phyloP scores from a whole-genome alignment of 2,113 vertebrate species.

The Geococcyx californianus region DNA sequence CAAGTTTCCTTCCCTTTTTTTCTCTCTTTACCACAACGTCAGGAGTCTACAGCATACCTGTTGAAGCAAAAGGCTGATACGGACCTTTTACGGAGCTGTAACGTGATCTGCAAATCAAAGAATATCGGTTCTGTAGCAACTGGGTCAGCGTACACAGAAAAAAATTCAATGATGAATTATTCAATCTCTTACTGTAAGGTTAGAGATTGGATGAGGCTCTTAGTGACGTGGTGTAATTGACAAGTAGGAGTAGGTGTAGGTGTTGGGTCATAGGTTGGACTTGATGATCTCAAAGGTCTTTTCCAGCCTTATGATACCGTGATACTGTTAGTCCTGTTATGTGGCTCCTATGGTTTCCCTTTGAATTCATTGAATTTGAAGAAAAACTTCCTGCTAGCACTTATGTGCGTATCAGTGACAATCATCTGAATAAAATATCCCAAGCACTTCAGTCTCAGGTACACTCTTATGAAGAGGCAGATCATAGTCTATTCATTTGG shows the following conservation, averaged over 20 bases:
- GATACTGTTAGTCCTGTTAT: not conserved
- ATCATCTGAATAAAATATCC: slow-evolving; percentile 44
- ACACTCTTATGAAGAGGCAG: slow-evolving; percentile 21
- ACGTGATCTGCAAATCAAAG: not conserved
- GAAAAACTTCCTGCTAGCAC: not conserved
- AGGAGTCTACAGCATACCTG: not conserved
- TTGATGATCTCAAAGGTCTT: too few species aligned
- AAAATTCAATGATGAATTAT: not conserved
- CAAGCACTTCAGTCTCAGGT: not conserved
- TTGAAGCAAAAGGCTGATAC: not conserved
- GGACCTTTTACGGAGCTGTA: not conserved
- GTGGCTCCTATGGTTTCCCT: not conserved
- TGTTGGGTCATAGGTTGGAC: too few species aligned
- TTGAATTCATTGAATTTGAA: slow-evolving; percentile 25
- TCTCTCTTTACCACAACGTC: not conserved
- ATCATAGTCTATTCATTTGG: slow-evolving; percentile 23
- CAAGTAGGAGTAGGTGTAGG: too few species aligned
- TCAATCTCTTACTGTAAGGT: not conserved
- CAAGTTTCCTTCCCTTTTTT: not conserved
- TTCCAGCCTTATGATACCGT: too few species aligned
- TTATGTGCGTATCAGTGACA: not conserved
- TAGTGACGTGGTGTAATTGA: too few species aligned
- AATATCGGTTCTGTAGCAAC: not conserved
- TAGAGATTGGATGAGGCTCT: too few species aligned
- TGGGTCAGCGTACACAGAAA: not conserved